phyloP scores from a whole-genome alignment of 2,113 vertebrate species.

The Hydropotes inermis region DNA sequence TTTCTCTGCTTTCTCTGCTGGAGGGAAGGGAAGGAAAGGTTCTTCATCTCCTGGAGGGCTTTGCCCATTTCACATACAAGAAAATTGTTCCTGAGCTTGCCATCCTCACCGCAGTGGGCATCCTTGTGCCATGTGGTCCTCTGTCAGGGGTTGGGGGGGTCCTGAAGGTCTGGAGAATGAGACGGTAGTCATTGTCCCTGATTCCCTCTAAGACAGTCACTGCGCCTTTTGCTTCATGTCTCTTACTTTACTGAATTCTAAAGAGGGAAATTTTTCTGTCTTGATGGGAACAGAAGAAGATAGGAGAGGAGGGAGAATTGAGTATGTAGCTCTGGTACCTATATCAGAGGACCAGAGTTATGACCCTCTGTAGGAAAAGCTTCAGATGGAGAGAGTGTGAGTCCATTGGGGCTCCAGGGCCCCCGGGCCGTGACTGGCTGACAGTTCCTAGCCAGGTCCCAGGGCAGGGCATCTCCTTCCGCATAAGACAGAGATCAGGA shows the following conservation, averaged over 20 bases:
- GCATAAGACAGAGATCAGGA: neutral
- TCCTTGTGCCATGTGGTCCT: neutral
- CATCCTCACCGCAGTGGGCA: neutral
- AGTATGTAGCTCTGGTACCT: neutral
- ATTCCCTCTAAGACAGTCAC: neutral
- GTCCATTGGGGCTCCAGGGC: neutral
- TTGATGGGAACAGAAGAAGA: neutral
- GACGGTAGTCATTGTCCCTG: neutral
- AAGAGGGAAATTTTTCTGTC: neutral
- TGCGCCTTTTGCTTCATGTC: neutral
- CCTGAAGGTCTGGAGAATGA: neutral
- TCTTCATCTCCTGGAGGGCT: neutral
- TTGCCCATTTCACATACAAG: neutral
- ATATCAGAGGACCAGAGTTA: neutral
- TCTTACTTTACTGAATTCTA: neutral
- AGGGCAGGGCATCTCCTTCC: neutral
- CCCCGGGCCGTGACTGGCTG: neutral
- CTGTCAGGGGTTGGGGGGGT: neutral
- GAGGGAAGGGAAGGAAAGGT: neutral
- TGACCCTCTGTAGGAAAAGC: neutral
- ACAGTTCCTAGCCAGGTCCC: neutral
- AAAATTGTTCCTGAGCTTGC: neutral
- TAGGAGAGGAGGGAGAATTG: neutral
- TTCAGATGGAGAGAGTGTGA: fast-evolving
- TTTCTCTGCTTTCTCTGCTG: neutral